phyloP scores from a whole-genome alignment of 30 jellyfish, hydroid and myxozoan species.

The Rhopilema esculentum region DNA sequence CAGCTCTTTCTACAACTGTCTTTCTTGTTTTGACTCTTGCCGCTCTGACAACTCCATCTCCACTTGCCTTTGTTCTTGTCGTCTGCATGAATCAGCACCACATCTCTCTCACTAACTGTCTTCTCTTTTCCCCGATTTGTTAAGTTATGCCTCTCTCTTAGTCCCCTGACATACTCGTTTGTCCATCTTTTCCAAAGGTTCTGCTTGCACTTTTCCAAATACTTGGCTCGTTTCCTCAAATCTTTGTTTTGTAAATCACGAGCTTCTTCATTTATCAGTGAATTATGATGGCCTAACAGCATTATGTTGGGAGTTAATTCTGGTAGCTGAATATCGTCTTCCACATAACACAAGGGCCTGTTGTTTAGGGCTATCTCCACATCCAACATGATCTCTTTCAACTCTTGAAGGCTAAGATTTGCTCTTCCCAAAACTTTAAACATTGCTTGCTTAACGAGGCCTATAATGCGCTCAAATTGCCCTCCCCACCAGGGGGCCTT shows the following conservation, averaged over 20 bases:
- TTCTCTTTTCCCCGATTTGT: conserved; percentile 6
- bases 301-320: conserved; percentile 64
- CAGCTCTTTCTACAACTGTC: not conserved
- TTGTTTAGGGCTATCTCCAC: conserved; percentile 67
- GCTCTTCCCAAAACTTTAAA: conserved; percentile 63
- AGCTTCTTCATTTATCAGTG: conserved; percentile 49
- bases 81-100: conserved; percentile 70
- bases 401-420: conserved; percentile 31
- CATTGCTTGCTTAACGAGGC: conserved; percentile 77
- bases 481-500: conserved; percentile 89
- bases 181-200: conserved; percentile 75
- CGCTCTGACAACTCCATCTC: conserved; percentile 82
- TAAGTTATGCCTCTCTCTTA: conserved; percentile 72
- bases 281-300: conserved; percentile 54
- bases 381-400: conserved; percentile 57
- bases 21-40: not conserved
- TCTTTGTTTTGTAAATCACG: conserved; percentile 52
- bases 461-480: conserved; percentile 74
- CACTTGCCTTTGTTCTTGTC: conserved; percentile 68
- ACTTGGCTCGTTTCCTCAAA: conserved; percentile 67
- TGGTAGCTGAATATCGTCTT: conserved; percentile 74
- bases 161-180: conserved; percentile 50
- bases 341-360: conserved; percentile 76
- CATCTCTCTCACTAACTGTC: conserved; percentile 24
- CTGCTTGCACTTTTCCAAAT: conserved; percentile 57